phyloP scores from a whole-genome alignment of 2,888 invertebrate genomes.

The Cepaea hortensis region DNA sequence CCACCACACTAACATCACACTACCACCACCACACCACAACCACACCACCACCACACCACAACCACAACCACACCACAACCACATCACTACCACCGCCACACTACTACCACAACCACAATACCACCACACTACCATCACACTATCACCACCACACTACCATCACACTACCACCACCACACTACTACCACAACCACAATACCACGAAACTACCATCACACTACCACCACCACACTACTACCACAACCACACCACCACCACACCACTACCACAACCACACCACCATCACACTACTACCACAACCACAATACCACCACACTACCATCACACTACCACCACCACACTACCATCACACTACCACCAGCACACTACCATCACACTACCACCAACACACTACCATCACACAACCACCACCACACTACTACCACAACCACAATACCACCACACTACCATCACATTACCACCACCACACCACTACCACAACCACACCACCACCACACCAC shows the following conservation, averaged over 20 bases:
- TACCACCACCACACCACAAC: background rate
- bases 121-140: conserved; percentile 1
- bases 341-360: no score
- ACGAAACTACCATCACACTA: no score
- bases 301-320: no score
- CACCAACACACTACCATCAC: background rate
- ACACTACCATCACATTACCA: background rate
- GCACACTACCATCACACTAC: background rate
- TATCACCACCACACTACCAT: background rate
- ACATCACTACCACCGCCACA: background rate
- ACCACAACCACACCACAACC: background rate
- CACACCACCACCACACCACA: background rate
- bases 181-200: no score
- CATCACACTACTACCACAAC: no score
- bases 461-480: background rate
- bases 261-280: no score
- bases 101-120: background rate
- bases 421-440: background rate
- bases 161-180: background rate
- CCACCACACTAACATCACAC: no score
- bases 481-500: background rate
- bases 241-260: no score
- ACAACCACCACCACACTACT: conserved; percentile 3
- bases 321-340: background rate
- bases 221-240: no score